Conservation (phyloP, 2,113 vertebrate species). For the Channa argus region DNA sequence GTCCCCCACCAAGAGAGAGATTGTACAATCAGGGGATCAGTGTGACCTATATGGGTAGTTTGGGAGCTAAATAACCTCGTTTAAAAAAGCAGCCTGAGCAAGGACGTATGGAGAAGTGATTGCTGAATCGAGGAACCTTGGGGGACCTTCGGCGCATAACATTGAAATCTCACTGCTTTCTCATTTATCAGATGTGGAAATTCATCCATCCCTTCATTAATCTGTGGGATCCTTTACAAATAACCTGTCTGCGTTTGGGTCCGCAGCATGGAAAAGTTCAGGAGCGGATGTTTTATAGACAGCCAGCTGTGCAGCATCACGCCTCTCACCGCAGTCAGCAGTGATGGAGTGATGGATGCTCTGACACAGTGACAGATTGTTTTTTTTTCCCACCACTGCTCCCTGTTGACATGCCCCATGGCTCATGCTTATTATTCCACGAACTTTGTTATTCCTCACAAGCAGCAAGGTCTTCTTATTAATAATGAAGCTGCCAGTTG, state of each 20-base stretch:
- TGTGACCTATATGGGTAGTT: conserved; percentile 83
- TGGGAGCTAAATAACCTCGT: conserved; percentile 75
- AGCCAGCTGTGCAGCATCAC: conserved; percentile 80
- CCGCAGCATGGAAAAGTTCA: conserved; percentile 62
- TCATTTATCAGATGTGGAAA: conserved; percentile 61
- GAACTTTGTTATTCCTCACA: conserved; percentile 77
- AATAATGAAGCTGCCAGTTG: conserved; percentile 64
- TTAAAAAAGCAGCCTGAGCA: conserved; percentile 69
- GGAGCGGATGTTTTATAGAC: conserved; percentile 68
- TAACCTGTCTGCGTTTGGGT: conserved; percentile 53
- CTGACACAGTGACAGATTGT: conserved; percentile 64
- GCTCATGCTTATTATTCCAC: conserved; percentile 73
- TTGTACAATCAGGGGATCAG: conserved; percentile 81
- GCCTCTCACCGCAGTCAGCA: conserved; percentile 78
- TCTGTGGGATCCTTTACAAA: conserved; percentile 63
- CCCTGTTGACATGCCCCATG: conserved; percentile 73
- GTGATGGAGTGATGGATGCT: conserved; percentile 79
- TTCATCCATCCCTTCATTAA: conserved; percentile 67
- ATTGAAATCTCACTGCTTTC: conserved; percentile 37
- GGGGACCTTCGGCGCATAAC: conserved; percentile 51
- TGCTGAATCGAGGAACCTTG: conserved; percentile 58
- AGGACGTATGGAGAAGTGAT: conserved; percentile 65
- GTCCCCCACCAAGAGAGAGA: conserved; percentile 73
- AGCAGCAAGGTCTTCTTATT: conserved; percentile 61
- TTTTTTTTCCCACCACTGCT: conserved; percentile 57